Evolutionary conservation across 1,140 invertebrate genomes (phyloP).

Genomic region (Sinonovacula constricta): DNA sequence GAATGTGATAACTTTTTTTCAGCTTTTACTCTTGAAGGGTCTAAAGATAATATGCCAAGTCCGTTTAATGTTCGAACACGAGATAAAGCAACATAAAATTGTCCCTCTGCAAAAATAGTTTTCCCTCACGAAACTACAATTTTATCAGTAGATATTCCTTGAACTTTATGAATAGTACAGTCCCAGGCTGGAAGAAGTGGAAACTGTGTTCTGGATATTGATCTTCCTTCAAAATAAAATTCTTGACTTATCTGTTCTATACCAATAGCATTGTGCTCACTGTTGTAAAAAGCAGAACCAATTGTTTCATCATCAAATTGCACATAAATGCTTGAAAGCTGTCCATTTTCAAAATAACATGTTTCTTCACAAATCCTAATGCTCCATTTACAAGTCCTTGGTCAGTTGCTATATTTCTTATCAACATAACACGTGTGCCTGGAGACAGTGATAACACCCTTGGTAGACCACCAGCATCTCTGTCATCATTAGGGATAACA

Average conservation of each 20-base stretch:
- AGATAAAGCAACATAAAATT: background rate
- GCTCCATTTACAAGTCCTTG: slow-evolving; percentile 39
- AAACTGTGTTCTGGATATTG: background rate
- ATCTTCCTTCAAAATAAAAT: background rate
- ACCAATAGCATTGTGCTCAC: background rate
- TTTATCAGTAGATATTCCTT: background rate
- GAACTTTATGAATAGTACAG: background rate
- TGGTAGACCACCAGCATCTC: slow-evolving; percentile 25
- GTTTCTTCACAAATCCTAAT: slow-evolving; percentile 25
- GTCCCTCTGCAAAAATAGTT: background rate
- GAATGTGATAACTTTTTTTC: background rate
- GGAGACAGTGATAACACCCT: background rate
- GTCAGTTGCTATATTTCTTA: slow-evolving; percentile 30
- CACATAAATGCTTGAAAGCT: background rate
- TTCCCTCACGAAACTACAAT: background rate
- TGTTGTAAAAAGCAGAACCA: slow-evolving; percentile 1
- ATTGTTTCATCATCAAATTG: slow-evolving; percentile 3
- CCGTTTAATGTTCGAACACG: background rate
- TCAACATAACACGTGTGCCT: slow-evolving; percentile 31
- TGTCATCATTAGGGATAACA: slow-evolving; percentile 29
- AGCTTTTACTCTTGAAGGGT: background rate
- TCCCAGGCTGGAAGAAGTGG: background rate
- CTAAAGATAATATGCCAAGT: background rate
- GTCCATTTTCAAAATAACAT: background rate
- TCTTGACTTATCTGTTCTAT: slow-evolving; percentile 2